A percentile compares a stretch with the other conserved stretches of the same genome.
Evolutionary conservation across 2,113 vertebrate genomes (phyloP).

Genomic region (Odontophorus gujanensis): DNA sequence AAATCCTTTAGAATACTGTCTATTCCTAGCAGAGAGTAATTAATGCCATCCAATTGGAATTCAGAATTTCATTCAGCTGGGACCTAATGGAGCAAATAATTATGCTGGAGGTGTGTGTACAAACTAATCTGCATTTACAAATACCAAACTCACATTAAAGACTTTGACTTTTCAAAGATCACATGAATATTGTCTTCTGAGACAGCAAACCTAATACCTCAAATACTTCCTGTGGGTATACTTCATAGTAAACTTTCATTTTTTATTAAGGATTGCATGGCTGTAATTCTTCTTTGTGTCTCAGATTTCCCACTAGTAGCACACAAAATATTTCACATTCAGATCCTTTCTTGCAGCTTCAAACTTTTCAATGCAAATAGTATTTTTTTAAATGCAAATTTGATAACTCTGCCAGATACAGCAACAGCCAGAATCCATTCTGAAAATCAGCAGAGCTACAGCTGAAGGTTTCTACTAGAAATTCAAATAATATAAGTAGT

Average conservation of each 20-base stretch:
- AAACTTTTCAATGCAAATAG: not conserved
- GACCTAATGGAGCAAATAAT: slow-evolving; percentile 52
- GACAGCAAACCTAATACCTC: slow-evolving; percentile 42
- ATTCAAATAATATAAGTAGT: not conserved
- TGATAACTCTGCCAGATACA: not conserved
- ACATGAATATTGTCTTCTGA: not conserved
- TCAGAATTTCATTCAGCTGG: slow-evolving; percentile 4
- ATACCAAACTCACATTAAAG: slow-evolving; percentile 29
- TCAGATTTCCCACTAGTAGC: slow-evolving; percentile 2
- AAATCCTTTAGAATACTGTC: not conserved
- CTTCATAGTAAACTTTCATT: slow-evolving; percentile 32
- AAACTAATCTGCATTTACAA: slow-evolving; percentile 36
- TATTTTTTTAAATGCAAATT: not conserved
- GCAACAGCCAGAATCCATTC: not conserved
- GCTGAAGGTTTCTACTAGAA: not conserved
- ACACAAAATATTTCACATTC: not conserved
- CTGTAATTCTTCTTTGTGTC: slow-evolving; percentile 32
- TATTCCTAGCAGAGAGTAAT: slow-evolving; percentile 6
- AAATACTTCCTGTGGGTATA: slow-evolving; percentile 18
- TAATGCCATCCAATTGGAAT: slow-evolving; percentile 46
- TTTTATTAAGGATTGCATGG: slow-evolving; percentile 7
- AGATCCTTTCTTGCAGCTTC: not conserved
- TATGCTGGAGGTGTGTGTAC: slow-evolving; percentile 17
- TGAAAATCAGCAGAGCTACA: not conserved
- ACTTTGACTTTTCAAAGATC: slow-evolving; percentile 28